These are phyloP conservation scores for Murina feae DNA, from an alignment of 2,113 vertebrate species.

Conservation along the genomic window DNA sequence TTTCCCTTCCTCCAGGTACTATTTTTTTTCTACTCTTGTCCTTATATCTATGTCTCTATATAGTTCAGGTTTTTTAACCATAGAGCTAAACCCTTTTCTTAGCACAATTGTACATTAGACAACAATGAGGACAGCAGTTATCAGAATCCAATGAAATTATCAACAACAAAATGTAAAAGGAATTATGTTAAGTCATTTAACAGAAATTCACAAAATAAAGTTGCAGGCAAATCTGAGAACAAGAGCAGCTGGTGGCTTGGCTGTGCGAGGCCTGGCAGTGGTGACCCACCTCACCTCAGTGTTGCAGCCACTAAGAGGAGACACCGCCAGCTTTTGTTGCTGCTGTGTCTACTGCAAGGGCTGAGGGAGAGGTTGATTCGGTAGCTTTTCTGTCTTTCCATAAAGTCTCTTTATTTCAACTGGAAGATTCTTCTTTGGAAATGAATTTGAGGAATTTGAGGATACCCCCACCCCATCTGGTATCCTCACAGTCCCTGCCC, in stretches of 20 bases:
- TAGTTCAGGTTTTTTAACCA: neutral
- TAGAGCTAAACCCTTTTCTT: neutral
- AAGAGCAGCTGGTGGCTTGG: neutral
- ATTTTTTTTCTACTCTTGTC: neutral
- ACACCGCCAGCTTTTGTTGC: too few species aligned
- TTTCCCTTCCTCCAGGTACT: neutral
- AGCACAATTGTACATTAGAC: neutral
- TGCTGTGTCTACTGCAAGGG: neutral
- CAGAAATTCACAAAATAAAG: neutral
- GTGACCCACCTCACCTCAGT: fast-evolving
- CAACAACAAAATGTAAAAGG: neutral
- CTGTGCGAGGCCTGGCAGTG: too few species aligned
- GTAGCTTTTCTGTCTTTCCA: neutral
- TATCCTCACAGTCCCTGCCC: neutral
- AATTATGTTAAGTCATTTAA: neutral
- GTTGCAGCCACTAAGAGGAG: neutral
- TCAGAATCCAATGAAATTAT: neutral
- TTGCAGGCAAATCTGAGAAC: neutral
- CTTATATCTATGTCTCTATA: neutral
- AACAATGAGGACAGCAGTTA: neutral
- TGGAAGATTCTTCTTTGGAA: neutral
- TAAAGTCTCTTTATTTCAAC: neutral
- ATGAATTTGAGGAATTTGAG: neutral
- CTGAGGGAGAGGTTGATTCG: neutral
- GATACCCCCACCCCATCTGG: fast-evolving